Evolutionary conservation across 2,113 vertebrate species (phyloP).

Genomic region (Corydoras maculifer): DNA sequence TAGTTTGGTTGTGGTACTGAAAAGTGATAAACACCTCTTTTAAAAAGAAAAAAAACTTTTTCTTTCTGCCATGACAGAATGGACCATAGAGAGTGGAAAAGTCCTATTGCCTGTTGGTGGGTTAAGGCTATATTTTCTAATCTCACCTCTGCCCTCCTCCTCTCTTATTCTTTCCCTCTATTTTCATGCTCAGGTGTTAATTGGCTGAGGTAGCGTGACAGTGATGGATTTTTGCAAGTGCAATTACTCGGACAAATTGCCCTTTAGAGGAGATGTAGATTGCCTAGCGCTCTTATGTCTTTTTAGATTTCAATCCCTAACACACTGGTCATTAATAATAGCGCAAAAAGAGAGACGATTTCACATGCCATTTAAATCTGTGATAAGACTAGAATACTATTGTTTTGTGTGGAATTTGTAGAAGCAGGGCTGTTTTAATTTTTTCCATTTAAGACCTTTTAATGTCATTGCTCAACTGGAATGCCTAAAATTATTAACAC

Average conservation of each 20-base stretch:
- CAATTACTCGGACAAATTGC: constrained; percentile 50
- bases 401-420: constrained; percentile 17
- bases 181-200: constrained; percentile 44
- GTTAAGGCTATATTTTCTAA: constrained; percentile 28
- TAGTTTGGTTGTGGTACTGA: no score
- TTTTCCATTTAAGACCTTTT: constrained; percentile 8
- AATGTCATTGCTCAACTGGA: neutral
- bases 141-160: constrained; percentile 28
- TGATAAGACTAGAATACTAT: constrained; percentile 20
- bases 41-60: neutral
- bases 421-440: constrained; percentile 6
- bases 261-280: constrained; percentile 49
- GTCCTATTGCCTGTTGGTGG: constrained; percentile 22
- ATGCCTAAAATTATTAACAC: no score
- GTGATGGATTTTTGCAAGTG: constrained; percentile 49
- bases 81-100: constrained; percentile 16
- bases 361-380: constrained; percentile 41
- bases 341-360: constrained; percentile 31
- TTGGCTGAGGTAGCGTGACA: constrained; percentile 41
- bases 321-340: constrained; percentile 41
- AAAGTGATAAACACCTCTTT: no score
- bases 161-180: constrained; percentile 25
- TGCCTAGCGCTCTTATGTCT: constrained; percentile 34
- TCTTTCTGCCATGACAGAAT: neutral
- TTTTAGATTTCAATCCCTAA: constrained; percentile 41